A percentile compares a stretch with the other conserved stretches of the same genome.
Conservation (phyloP, 2,113 vertebrate species). For the Spea bombifrons region DNA sequence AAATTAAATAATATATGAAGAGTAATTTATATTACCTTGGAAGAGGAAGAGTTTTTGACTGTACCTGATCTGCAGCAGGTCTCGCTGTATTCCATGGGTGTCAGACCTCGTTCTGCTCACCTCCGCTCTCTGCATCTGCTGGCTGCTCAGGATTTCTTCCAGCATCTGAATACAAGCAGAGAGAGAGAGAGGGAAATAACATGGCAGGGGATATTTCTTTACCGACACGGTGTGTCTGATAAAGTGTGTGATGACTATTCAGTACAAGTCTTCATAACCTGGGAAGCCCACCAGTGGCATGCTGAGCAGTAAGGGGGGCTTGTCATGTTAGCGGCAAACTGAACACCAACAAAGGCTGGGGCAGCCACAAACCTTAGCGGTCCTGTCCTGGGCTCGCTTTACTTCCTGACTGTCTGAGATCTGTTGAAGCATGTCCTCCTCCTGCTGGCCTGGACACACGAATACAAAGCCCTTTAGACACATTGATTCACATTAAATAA, state of each 20-base stretch:
- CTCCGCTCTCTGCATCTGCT: conserved; percentile 60
- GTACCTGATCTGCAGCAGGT: conserved; percentile 54
- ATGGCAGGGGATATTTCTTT: too few species aligned
- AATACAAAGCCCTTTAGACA: too few species aligned
- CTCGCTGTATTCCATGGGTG: conserved; percentile 56
- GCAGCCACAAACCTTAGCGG: conserved; percentile 59
- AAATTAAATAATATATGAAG: too few species aligned
- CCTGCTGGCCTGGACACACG: conserved; percentile 59
- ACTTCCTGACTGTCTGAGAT: conserved; percentile 67
- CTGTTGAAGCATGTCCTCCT: conserved; percentile 66
- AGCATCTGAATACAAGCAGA: conserved; percentile 56
- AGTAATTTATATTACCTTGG: too few species aligned
- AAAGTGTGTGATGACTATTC: not conserved
- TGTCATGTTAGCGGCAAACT: not conserved
- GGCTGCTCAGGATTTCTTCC: conserved; percentile 66
- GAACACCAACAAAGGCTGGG: too few species aligned
- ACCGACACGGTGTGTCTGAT: too few species aligned
- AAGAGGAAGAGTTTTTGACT: not conserved
- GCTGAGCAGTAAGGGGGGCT: not conserved
- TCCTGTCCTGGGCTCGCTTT: conserved; percentile 62
- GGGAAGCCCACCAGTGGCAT: not conserved
- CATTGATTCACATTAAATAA: too few species aligned
- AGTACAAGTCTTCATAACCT: not conserved
- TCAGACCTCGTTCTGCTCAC: conserved; percentile 62
- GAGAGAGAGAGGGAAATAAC: too few species aligned